A percentile compares a stretch with the other conserved stretches of the same genome.
These are phyloP conservation scores for Aspidoscelis tigris DNA, from an alignment of 2,113 vertebrate genomes.

Conservation along the genomic window DNA sequence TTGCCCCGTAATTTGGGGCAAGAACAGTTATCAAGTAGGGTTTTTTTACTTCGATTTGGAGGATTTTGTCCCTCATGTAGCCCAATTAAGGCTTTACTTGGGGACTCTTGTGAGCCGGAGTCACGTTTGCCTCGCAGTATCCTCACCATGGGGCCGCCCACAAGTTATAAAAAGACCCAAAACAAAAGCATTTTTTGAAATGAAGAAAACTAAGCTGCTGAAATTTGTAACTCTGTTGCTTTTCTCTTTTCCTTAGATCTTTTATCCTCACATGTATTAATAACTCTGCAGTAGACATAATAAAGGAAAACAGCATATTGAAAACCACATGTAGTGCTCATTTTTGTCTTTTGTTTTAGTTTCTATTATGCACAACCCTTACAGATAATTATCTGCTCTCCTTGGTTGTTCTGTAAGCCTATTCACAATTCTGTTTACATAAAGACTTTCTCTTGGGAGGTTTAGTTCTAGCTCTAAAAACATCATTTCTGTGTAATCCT, in stretches of 20 bases:
- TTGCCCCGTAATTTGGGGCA: no score
- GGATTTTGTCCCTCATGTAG: no score
- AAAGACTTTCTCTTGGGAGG: conserved; percentile 62
- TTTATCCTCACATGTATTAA: conserved; percentile 48
- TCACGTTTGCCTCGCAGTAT: no score
- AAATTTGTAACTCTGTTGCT: conserved; percentile 39
- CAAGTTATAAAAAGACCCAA: neutral
- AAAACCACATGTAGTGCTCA: conserved; percentile 50
- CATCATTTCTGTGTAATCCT: conserved; percentile 70
- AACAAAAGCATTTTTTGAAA: no score
- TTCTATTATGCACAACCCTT: conserved; percentile 67
- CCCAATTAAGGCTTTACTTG: no score
- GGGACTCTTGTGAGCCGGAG: no score
- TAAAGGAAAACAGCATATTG: conserved; percentile 55
- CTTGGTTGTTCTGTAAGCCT: conserved; percentile 64
- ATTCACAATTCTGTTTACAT: conserved; percentile 64
- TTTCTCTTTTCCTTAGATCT: conserved; percentile 46
- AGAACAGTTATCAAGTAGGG: no score
- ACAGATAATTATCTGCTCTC: conserved; percentile 72
- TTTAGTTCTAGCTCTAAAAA: conserved; percentile 65
- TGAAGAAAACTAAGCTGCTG: conserved; percentile 29
- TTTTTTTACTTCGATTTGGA: no score
- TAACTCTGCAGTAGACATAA: conserved; percentile 36
- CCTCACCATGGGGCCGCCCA: no score
- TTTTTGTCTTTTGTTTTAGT: conserved; percentile 62